Base-by-base conservation (phyloP, 1,140 invertebrate species). In the Andrena cerasifolii region DNA sequence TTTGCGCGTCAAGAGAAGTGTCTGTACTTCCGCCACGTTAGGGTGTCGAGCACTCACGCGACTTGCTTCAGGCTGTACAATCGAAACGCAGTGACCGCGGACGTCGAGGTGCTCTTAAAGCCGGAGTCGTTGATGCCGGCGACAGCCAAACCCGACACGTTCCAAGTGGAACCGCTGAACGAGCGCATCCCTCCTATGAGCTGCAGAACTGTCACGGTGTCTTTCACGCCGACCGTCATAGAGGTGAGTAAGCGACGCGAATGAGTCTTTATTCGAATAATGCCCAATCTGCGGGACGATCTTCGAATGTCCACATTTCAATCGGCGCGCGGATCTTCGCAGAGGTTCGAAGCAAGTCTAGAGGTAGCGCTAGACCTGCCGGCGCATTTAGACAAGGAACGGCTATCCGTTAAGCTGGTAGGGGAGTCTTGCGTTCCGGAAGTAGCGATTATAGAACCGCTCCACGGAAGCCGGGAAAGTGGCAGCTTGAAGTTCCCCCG, bases 361-460 rank as follows among this genome's bases (percentile, higher is more conserved):
- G 84, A 85, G 26, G 70, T 85, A 10, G 12, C 21, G 26, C 70
- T 90, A 2, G 62, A 84, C 49, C 54, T 88, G 24, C 87, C 90
- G 12, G 0, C 33, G 14, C 51, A 79, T 61, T 47, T 89, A 7
- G 72, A 76, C 12, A 58, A 40, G 1, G 75, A 86, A 21, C 79
- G 80, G 40, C 65, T 85, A 2, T 61, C 18, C 0, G 28, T 90
- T n/a, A 86, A 88, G 54, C 45, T 91, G n/a, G 18, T 71, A 18
- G 90, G 90, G 6, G 87, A 90, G 67, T 72, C 86, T 63, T 90
- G 85, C 36, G 78, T 91, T 12, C 89, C 90, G n/a, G 78, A 89
- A 89, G 72, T 91, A n/a, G 54, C 31, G 21, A 70, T 91, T 14
- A 53, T 87, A 0, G 84, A 89, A 16, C 89, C 90, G 10, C 5